These are phyloP conservation scores for Pelmatolapia mariae DNA, from an alignment of 2,113 vertebrate species.

Conservation along the genomic window DNA sequence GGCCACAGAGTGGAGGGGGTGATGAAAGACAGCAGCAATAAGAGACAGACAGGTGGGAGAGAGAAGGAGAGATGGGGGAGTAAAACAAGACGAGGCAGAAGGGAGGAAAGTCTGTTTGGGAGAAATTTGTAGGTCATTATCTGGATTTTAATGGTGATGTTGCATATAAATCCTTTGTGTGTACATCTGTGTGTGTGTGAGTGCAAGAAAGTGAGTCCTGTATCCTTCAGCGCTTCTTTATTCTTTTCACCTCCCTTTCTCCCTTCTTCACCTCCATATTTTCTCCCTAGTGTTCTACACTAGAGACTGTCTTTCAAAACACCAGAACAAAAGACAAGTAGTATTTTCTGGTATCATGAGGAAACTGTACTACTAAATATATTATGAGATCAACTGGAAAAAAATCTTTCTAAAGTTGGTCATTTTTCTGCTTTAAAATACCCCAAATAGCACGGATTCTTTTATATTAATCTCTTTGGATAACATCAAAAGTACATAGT, in stretches of 20 bases:
- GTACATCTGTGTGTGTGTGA: not conserved
- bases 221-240: not conserved
- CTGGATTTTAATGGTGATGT: conserved; percentile 24
- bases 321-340: not conserved
- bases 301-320: not conserved
- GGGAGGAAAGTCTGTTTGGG: conserved; percentile 33
- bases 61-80: not conserved
- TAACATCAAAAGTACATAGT: not conserved
- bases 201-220: not conserved
- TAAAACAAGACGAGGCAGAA: conserved; percentile 21
- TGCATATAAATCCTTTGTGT: conserved; percentile 16
- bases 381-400: not conserved
- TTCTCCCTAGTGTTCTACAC: not conserved
- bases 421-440: not conserved
- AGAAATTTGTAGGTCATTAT: conserved; percentile 51
- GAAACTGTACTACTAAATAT: not conserved
- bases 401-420: not conserved
- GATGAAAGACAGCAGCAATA: conserved; percentile 65
- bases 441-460: rapidly evolving
- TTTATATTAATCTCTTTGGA: not conserved
- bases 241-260: not conserved
- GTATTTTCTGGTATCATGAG: not conserved
- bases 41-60: conserved; percentile 54
- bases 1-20: conserved; percentile 34
- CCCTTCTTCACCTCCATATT: not conserved